Base-by-base conservation (phyloP, 2,113 vertebrate genomes). In the Urocolius indicus region DNA sequence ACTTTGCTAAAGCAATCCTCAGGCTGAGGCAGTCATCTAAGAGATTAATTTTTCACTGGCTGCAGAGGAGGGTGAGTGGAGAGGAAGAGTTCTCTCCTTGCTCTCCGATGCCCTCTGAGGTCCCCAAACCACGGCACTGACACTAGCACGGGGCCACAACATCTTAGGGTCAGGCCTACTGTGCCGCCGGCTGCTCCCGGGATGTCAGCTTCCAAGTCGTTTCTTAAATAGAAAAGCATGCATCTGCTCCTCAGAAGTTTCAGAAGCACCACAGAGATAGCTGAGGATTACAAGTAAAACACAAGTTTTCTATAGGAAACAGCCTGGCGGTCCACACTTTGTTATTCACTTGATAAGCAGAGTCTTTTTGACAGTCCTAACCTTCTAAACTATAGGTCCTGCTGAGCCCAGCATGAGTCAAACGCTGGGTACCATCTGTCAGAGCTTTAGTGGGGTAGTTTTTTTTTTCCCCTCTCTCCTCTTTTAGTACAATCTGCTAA, bases 341-440 rank as follows among this genome's bases (percentile, higher is more conserved):
- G 98, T 99, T 99, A 99, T 98, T 99, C 98, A 98, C 97, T 98
- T 98, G 98, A 98, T 98, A 99, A 99, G 98, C 98, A 99, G 98
- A 99, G 98, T 98, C 98, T 98, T 99, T 99, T 98, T 99, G 99
- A 99, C 99, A 99, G 98, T 98, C 98, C 98, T 98, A 99, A 99
- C 99, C 99, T 99, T 98, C 98, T 98, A 99, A 99, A 99, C 99
- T 98, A 98, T 97, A 97, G 98, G 98, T 98, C 99, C 99, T 98
- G 99, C 99, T 99, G 99, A 98, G 99, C 99, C 97, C 99, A 98
- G 99, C 99, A 97, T 98, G 99, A 98, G 98, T 97, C 98, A 98
- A 98, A 98, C 97, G 97, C 98, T 99, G 99, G 98, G 98, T 98
- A 98, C 99, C 99, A 99, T 99, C 99, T 99, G 99, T 99, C 99